Percentiles rank a stretch among this genome's conserved stretches.
phyloP scores from a whole-genome alignment of 2,113 vertebrate genomes.

The Pelodiscus sinensis region DNA sequence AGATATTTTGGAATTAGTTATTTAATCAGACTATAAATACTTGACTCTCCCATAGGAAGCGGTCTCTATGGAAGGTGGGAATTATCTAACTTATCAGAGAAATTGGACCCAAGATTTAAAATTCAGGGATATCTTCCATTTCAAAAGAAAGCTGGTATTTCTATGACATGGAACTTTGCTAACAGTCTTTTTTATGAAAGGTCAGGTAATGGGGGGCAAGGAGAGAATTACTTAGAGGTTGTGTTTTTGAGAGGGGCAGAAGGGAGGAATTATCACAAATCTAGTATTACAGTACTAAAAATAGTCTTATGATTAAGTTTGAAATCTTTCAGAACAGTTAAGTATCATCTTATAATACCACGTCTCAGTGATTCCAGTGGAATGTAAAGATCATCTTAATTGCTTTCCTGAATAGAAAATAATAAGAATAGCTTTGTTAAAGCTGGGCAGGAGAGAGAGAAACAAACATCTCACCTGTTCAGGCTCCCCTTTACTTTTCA shows the following conservation, averaged over 20 bases:
- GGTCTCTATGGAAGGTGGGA: not conserved
- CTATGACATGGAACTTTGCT: not conserved
- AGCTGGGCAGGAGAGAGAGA: not conserved
- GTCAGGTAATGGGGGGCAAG: not conserved
- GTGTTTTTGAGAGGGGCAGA: no score
- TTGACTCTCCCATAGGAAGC: not conserved
- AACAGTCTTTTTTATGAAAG: not conserved
- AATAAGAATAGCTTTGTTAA: constrained; percentile 7
- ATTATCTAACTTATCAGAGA: not conserved
- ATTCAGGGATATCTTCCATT: not conserved
- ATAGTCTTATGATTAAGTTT: not conserved
- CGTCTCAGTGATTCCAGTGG: constrained; percentile 38
- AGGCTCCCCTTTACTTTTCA: constrained; percentile 33
- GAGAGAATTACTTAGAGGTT: not conserved
- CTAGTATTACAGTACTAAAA: no score
- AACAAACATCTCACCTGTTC: not conserved
- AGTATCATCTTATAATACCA: not conserved
- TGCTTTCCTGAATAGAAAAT: constrained; percentile 15
- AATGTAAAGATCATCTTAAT: not conserved
- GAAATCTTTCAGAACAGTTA: not conserved
- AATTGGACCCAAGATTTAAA: not conserved
- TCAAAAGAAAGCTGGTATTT: not conserved
- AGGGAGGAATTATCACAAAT: not conserved
- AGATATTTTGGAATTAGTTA: not conserved
- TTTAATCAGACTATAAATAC: not conserved